These are phyloP conservation scores for Capreolus pygargus DNA, from an alignment of 2,113 vertebrate species.

Conservation along the genomic window DNA sequence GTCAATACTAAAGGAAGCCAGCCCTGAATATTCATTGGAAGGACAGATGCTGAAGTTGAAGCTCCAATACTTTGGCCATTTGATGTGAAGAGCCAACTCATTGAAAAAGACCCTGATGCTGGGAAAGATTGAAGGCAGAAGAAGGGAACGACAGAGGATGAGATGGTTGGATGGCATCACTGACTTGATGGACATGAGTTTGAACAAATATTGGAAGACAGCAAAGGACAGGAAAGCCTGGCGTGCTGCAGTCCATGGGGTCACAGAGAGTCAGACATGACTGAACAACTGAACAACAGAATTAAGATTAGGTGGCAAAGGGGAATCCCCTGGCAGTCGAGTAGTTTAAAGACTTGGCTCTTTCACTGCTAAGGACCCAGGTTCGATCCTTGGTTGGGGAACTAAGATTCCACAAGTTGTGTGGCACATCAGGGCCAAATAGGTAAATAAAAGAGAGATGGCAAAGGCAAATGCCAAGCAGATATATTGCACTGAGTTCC, in stretches of 20 bases:
- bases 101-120: not conserved
- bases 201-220: not conserved
- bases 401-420: not conserved
- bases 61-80: not conserved
- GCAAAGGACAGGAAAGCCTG: not conserved
- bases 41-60: not conserved
- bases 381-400: not conserved
- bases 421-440: not conserved
- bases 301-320: not conserved
- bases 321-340: not conserved
- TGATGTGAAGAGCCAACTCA: not conserved
- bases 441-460: not conserved
- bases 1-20: not conserved
- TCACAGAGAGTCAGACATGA: not conserved
- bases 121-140: not conserved
- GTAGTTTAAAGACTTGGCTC: not conserved
- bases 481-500: not conserved
- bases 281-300: not conserved
- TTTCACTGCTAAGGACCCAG: not conserved
- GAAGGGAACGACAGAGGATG: not conserved
- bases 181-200: not conserved
- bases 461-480: not conserved
- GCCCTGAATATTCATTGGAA: not conserved
- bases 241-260: fast-evolving
- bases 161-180: not conserved